A percentile compares a stretch with the other conserved stretches of the same genome.
Evolutionary conservation across 2,888 invertebrate genomes (phyloP).

Genomic region (Rosalia funebris): DNA sequence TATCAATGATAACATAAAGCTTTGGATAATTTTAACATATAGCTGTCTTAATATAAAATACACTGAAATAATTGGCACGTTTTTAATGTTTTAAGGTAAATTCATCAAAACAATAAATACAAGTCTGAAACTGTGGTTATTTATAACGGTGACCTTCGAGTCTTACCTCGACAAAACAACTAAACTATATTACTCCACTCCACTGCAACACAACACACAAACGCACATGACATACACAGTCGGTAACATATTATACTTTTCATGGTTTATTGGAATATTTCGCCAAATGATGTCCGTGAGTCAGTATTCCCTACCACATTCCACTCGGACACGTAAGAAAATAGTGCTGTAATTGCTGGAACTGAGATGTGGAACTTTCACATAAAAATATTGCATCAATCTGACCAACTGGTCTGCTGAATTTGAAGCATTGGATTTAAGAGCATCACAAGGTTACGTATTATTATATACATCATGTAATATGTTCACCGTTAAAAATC

Average conservation of each 20-base stretch:
- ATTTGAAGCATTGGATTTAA: background rate
- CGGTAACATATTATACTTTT: conserved; percentile 7
- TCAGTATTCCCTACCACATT: conserved; percentile 18
- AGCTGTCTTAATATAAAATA: no score
- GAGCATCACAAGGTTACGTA: background rate
- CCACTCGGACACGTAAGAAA: background rate
- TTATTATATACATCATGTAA: background rate
- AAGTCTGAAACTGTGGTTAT: background rate
- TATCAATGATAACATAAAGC: no score
- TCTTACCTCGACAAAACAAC: conserved; percentile 20
- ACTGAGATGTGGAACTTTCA: conserved; percentile 17
- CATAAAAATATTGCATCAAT: conserved; percentile 21
- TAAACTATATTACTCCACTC: conserved; percentile 1
- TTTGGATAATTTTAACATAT: no score
- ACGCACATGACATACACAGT: conserved; percentile 11
- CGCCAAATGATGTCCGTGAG: conserved; percentile 10
- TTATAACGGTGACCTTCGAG: conserved; percentile 16
- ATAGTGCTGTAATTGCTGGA: background rate
- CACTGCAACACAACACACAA: conserved; percentile 10
- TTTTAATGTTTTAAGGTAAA: conserved; percentile 14
- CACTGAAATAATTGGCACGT: conserved; percentile 7
- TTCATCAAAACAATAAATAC: conserved; percentile 2
- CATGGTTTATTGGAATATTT: conserved; percentile 18
- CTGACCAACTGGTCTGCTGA: background rate
- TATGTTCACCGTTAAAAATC: conserved; percentile 9